Conservation (phyloP, 2,113 vertebrate species). For the Mustelus asterias region DNA sequence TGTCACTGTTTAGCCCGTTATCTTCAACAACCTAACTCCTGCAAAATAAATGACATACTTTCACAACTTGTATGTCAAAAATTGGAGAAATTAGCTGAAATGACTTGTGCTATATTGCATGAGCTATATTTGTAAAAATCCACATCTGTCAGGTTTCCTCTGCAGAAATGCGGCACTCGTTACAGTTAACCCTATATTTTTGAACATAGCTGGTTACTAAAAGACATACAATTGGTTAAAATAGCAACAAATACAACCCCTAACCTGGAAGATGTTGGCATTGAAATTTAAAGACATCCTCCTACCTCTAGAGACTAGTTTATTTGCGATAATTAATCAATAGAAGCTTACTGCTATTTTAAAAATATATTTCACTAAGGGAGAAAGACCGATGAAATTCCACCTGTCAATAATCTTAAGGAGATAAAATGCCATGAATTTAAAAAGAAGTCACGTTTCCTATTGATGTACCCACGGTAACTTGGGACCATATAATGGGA, state of each 20-base stretch:
- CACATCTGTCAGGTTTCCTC: background rate
- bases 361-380: background rate
- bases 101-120: background rate
- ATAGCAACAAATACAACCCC: background rate
- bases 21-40: background rate
- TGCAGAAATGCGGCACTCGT: background rate
- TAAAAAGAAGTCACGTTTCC: background rate
- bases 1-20: background rate
- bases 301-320: no score
- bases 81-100: background rate
- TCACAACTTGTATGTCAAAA: background rate
- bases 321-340: background rate
- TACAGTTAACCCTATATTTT: background rate
- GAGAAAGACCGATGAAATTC: conserved; percentile 34
- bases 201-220: background rate
- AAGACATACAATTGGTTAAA: background rate
- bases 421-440: background rate
- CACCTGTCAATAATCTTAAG: conserved; percentile 50
- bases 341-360: no score
- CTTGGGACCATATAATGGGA: background rate
- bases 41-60: background rate
- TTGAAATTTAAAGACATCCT: background rate
- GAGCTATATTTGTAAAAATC: background rate
- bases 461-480: background rate
- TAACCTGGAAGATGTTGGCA: background rate